Percentiles rank a stretch among this genome's conserved stretches.
These are phyloP conservation scores for Ptychochromis oligacanthus DNA, from an alignment of 2,113 vertebrate genomes.

Conservation along the genomic window DNA sequence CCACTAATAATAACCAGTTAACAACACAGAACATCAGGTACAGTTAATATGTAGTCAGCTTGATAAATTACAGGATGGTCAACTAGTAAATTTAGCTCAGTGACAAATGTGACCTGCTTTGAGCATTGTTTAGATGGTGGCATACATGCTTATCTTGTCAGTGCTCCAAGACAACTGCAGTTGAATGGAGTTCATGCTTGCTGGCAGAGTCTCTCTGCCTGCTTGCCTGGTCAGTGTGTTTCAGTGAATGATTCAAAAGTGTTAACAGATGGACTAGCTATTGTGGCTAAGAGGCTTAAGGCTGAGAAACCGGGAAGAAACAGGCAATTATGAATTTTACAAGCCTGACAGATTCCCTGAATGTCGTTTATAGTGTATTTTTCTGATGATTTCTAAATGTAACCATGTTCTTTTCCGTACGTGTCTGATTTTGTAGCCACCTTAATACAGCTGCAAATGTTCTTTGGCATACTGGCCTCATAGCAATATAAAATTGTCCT, in stretches of 20 bases:
- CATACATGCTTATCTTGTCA: neutral
- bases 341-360: neutral
- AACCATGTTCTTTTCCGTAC: neutral
- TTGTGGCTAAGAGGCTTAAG: neutral
- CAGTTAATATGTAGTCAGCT: neutral
- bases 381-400: neutral
- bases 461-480: neutral
- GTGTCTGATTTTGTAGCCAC: neutral
- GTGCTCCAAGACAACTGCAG: neutral
- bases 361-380: neutral
- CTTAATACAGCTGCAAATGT: neutral
- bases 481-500: neutral
- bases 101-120: neutral
- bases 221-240: neutral
- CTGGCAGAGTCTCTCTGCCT: neutral
- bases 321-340: neutral
- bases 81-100: slow-evolving; percentile 7
- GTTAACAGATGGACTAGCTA: neutral
- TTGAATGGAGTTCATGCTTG: neutral
- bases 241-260: neutral
- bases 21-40: neutral
- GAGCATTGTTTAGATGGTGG: neutral
- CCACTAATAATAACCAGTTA: neutral
- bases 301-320: neutral
- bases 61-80: neutral